Base-by-base conservation (phyloP, 2,888 invertebrate genomes). In the Frankliniella fusca region DNA sequence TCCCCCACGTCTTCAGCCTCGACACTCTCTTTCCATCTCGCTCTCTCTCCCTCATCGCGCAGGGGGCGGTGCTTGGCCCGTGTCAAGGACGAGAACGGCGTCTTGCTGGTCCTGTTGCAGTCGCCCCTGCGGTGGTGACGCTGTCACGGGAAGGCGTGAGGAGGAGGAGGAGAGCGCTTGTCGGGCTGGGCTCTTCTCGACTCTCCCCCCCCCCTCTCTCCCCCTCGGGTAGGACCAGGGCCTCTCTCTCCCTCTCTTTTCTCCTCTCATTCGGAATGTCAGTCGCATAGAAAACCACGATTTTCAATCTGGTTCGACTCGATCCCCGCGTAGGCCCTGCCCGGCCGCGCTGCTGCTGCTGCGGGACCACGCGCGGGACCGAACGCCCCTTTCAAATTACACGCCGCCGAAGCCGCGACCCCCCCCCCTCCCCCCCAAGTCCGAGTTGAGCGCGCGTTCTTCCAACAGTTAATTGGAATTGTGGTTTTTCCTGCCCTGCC, bases 381-480 rank as follows among this genome's bases (percentile, higher is more conserved):
- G 38, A 38, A 38, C 38, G 3, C 38, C 38, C 38, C 20, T 54
- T 70, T 23, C 70, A 70, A 54, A 54, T 54, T 54, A 54, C 54
- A 12, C 54, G 70, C 70, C 54, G 12, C 54, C 54, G 18, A 12
- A 18, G 54, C 54, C 2, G 54, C 54, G 5, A 7, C 54, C 54
- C 12, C 54, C 3, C 54, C 18, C 54, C 8, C 61, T 11, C 61
- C 61, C 20, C 61, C 61, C 1, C 18, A 0, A 61, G 38, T n/a
- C 12, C 70, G 70, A 12, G 70, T 76, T 76, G 23, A 27, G 70
- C 70, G 70, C 23, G 20, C 27, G 70, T 76, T 23, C 61, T 18
- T 76, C 70, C 70, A 76, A 76, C 70, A 76, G 70, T 76, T 76
- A 76, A 76, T 76, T 76, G 70, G 70, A 76, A 76, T 76, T 76